Evolutionary conservation across 53 echinoderm and acorn worm genomes (phyloP).

Genomic region (Hippasteria phrygiana): DNA sequence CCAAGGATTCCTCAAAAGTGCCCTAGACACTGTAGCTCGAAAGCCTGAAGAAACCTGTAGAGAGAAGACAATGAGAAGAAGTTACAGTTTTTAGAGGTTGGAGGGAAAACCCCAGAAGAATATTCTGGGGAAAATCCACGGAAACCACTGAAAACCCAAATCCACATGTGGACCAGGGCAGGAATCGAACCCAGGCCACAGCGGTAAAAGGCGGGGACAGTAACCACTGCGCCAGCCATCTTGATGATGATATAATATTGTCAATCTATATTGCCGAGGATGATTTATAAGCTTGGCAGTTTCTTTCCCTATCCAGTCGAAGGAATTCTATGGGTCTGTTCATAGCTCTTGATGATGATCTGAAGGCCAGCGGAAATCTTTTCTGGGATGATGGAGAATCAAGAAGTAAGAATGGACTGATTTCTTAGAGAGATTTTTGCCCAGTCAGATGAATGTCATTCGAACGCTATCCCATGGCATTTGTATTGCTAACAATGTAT

Average conservation of each 20-base stretch:
- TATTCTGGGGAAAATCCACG: no score
- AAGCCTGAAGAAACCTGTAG: no score
- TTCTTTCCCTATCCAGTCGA: constrained; percentile 63
- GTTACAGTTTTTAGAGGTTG: no score
- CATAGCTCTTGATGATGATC: constrained; percentile 77
- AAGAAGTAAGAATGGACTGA: constrained; percentile 53
- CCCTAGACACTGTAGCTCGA: no score
- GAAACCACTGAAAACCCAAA: no score
- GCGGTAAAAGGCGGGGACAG: no score
- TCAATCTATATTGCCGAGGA: background rate
- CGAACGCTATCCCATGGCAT: background rate
- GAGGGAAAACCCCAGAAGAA: no score
- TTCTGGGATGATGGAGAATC: constrained; percentile 98
- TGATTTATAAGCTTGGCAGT: background rate
- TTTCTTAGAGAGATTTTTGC: background rate
- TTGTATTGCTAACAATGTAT: background rate
- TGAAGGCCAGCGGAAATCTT: constrained; percentile 76
- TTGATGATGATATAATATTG: background rate
- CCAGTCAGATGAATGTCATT: background rate
- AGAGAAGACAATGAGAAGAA: no score
- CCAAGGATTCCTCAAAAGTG: no score
- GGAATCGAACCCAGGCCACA: no score
- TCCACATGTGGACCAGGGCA: no score
- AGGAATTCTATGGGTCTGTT: constrained; percentile 81
- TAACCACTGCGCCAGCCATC: no score